Base-by-base conservation (phyloP, 92 coral and sea anemone genomes). In the Phenganax marumi region DNA sequence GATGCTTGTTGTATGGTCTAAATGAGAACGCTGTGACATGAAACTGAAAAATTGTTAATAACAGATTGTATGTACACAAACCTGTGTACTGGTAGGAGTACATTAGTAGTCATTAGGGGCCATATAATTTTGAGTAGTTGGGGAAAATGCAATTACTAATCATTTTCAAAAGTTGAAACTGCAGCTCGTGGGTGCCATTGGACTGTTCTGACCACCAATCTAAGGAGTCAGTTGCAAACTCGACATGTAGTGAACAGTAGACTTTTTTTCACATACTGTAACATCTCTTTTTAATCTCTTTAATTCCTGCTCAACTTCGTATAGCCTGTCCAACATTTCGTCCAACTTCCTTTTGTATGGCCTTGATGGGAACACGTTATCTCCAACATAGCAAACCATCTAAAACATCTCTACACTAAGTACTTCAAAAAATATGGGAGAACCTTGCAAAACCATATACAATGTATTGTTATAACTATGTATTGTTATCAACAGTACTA, bases 261-360 rank as follows among this genome's bases (percentile, higher is more conserved):
- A 66, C 21, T 49, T 8, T 13, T 13, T 8, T 3, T 14, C 23
- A 26, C 83, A 43, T 62, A 78, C 83, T 66, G 68, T 63, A 61
- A 63, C 57, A 25, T 78, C 83, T n/a, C 58, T 78, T 82, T 89
- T 92, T 49, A 96, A 65, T 46, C 88, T 71, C 73, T 89, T 89
- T 4, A 96, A 87, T 85, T 96, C 97, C 14, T 75, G 87, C 82
- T 96, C 99, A 16, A 96, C 91, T 17, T 82, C 80, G 10, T 68
- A 86, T 80, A 95, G 84, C 68, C 97, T 85, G 50, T 58, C 88
- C 19, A 86, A 60, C 72, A 95, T 70, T 48, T 92, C 90, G 43
- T 90, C 89, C 73, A 88, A 83, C 65, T 91, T 89, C 17, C 95
- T 84, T 53, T 91, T 86, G 79, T 75, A 86, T 0, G 83, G 83